Evolutionary conservation across 2,113 vertebrate genomes (phyloP).

Genomic region (Eupsittula cactorum): DNA sequence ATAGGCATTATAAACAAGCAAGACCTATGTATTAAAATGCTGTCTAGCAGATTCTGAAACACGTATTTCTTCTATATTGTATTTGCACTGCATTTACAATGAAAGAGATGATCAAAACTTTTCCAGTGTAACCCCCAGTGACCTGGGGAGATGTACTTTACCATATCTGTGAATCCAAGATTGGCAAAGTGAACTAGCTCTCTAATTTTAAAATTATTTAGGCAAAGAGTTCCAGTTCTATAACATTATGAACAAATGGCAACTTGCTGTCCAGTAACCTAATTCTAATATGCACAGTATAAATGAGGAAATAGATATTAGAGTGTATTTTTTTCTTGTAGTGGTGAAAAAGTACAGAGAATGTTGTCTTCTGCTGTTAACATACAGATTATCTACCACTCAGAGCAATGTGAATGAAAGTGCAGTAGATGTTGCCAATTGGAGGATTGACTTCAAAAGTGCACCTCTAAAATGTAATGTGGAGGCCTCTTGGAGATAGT

Average conservation of each 20-base stretch:
- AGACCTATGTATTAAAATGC: not conserved
- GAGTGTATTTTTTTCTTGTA: not conserved
- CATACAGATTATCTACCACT: not conserved
- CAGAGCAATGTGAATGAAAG: not conserved
- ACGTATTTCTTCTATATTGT: not conserved
- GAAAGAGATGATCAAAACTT: not conserved
- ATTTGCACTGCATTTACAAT: not conserved
- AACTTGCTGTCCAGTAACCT: not conserved
- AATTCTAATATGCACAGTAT: not conserved
- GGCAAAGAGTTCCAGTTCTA: not conserved
- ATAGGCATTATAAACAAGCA: not conserved
- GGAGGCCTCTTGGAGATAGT: not conserved
- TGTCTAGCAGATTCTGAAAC: not conserved
- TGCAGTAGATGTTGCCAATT: rapidly evolving
- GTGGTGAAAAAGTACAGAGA: not conserved
- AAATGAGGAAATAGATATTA: not conserved
- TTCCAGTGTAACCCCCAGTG: not conserved
- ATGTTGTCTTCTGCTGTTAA: not conserved
- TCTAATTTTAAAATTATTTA: not conserved
- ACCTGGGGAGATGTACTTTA: not conserved
- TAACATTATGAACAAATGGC: not conserved
- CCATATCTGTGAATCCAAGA: not conserved
- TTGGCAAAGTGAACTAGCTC: not conserved
- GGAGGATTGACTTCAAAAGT: not conserved
- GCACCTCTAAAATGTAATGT: not conserved